phyloP scores from a whole-genome alignment of 2,113 vertebrate species.

The Psilopsiagon aurifrons region DNA sequence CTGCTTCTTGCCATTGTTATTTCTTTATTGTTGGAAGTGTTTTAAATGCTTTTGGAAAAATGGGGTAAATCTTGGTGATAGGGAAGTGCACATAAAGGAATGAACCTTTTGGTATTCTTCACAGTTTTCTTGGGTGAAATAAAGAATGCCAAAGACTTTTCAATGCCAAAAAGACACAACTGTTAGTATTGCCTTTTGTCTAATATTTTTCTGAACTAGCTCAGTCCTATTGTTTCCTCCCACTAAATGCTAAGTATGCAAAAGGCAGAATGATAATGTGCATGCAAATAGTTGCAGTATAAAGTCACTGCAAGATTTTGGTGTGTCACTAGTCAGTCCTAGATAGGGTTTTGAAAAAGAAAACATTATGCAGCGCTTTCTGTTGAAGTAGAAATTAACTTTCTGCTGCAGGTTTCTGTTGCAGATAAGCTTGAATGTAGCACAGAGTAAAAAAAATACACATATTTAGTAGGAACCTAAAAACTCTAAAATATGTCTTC shows the following conservation, averaged over 20 bases:
- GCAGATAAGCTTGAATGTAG: background rate
- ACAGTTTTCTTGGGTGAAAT: background rate
- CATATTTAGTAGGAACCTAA: background rate
- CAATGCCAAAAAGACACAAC: background rate
- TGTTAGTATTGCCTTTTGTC: background rate
- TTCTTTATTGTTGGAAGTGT: background rate
- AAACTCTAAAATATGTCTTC: background rate
- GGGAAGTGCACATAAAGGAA: background rate
- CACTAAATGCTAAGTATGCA: background rate
- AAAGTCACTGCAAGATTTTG: background rate
- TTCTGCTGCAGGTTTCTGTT: background rate
- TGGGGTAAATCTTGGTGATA: background rate
- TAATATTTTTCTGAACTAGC: background rate
- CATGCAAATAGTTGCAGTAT: background rate
- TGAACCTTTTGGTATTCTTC: background rate
- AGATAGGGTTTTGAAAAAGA: background rate
- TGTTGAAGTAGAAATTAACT: background rate
- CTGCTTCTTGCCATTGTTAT: background rate
- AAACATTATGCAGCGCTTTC: background rate
- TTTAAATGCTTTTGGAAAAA: background rate
- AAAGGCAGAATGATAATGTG: background rate
- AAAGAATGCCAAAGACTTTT: background rate
- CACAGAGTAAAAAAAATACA: background rate
- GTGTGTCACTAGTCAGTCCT: background rate
- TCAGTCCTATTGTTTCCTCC: background rate